Percentiles rank a stretch among this genome's conserved stretches.
Conservation (phyloP, 2,888 invertebrate genomes). For the Drosophila kokeensis region DNA sequence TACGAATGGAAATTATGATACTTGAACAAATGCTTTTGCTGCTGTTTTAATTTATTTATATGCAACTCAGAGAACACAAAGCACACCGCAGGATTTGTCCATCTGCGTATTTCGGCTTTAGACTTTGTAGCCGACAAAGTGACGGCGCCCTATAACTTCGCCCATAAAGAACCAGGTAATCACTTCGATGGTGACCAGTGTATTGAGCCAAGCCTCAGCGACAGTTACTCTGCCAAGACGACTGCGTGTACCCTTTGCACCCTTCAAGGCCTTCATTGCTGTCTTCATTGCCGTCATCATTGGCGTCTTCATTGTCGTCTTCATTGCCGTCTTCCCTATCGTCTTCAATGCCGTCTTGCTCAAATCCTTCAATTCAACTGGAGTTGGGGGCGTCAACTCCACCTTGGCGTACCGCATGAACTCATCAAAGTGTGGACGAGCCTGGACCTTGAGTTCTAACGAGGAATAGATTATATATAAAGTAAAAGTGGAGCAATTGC, state of each 20-base stretch:
- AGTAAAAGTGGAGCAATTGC: neutral
- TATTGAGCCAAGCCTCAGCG: slow-evolving; percentile 56
- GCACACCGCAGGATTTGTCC: slow-evolving; percentile 7
- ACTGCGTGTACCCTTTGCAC: slow-evolving; percentile 24
- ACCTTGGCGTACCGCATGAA: slow-evolving; percentile 70
- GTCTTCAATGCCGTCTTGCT: slow-evolving; percentile 24
- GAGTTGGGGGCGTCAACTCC: slow-evolving; percentile 62
- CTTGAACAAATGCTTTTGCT: slow-evolving; percentile 31
- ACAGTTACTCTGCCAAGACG: slow-evolving; percentile 49
- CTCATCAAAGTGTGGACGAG: slow-evolving; percentile 60
- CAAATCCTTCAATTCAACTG: slow-evolving; percentile 51
- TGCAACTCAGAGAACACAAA: neutral
- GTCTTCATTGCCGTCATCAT: no score
- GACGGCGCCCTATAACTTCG: slow-evolving; percentile 70
- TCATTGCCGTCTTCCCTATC: no score
- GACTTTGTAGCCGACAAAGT: slow-evolving; percentile 69
- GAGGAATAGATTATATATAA: neutral
- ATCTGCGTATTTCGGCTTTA: slow-evolving; percentile 28
- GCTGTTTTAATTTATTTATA: slow-evolving; percentile 21
- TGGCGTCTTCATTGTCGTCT: no score
- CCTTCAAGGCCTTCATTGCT: slow-evolving; percentile 25
- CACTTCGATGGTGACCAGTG: slow-evolving; percentile 65
- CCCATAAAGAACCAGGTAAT: slow-evolving; percentile 70
- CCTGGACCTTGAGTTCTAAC: slow-evolving; percentile 44
- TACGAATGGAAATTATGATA: slow-evolving; percentile 40